A percentile compares a stretch with the other conserved stretches of the same genome.
phyloP scores from a whole-genome alignment of 2,888 invertebrate genomes.

The Xylocampa areola region DNA sequence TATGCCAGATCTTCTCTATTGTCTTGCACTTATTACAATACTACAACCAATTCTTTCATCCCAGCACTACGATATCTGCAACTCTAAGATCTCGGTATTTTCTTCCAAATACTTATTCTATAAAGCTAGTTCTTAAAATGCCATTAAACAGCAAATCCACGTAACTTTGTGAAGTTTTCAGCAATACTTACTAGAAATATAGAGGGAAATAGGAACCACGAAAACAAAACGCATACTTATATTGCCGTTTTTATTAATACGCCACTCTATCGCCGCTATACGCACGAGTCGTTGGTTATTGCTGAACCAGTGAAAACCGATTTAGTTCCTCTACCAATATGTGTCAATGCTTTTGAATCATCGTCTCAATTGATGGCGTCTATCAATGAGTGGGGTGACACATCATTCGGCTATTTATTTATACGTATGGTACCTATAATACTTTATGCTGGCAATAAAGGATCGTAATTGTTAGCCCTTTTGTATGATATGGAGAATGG shows the following conservation, averaged over 20 bases:
- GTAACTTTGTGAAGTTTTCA: too few species aligned
- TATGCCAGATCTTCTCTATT: too few species aligned
- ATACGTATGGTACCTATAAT: slow-evolving; percentile 33
- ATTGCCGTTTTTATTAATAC: slow-evolving; percentile 28
- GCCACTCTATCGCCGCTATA: slow-evolving; percentile 9
- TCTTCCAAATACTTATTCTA: too few species aligned
- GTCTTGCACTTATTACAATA: too few species aligned
- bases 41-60: too few species aligned
- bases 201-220: slow-evolving; percentile 41
- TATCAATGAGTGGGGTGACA: slow-evolving; percentile 65
- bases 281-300: slow-evolving; percentile 24
- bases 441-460: slow-evolving; percentile 16
- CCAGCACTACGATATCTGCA: too few species aligned
- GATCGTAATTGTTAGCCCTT: slow-evolving; percentile 20
- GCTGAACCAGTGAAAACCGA: slow-evolving; percentile 60
- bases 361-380: slow-evolving; percentile 72
- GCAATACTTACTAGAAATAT: not conserved
- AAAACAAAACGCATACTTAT: slow-evolving; percentile 32
- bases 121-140: too few species aligned
- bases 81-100: too few species aligned
- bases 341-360: slow-evolving; percentile 79
- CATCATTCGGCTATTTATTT: slow-evolving; percentile 44
- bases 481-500: slow-evolving; percentile 22
- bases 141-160: too few species aligned
- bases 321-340: slow-evolving; percentile 46